Conservation (phyloP, 2,888 invertebrate species). For the Adela reaumurella region DNA sequence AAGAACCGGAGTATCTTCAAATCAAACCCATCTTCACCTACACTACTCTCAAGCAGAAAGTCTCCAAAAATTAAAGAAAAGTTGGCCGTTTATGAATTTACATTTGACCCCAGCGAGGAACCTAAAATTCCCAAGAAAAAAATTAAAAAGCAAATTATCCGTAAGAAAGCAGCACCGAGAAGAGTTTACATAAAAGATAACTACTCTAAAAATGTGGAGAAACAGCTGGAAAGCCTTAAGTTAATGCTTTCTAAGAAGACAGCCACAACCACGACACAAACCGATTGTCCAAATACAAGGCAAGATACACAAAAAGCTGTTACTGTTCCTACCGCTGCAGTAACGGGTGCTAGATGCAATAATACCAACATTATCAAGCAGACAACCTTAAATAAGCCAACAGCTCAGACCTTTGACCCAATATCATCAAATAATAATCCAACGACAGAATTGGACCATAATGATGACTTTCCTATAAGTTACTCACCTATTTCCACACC, state of each 20-base stretch:
- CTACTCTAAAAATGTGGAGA: constrained; percentile 37
- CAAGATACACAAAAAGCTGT: too few species aligned
- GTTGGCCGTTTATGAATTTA: constrained; percentile 44
- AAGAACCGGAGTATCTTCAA: constrained; percentile 6
- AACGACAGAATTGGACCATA: too few species aligned
- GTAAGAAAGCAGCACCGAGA: constrained; percentile 23
- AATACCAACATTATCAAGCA: too few species aligned
- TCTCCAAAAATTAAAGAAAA: constrained; percentile 18
- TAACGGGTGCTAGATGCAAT: too few species aligned
- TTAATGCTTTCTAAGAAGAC: constrained; percentile 17
- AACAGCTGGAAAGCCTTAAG: constrained; percentile 30
- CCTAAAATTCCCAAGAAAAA: constrained; percentile 40
- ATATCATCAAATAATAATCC: too few species aligned
- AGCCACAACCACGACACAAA: too few species aligned
- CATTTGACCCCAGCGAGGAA: constrained; percentile 44
- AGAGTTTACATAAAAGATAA: constrained; percentile 23
- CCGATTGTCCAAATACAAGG: too few species aligned
- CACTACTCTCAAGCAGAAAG: constrained; percentile 26
- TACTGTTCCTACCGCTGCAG: too few species aligned
- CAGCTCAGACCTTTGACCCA: too few species aligned
- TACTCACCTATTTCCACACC: constrained; percentile 39
- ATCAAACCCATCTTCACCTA: constrained; percentile 22
- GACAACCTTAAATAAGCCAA: too few species aligned
- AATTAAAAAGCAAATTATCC: constrained; percentile 22
- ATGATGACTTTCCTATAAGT: constrained; percentile 23